Evolutionary conservation across 2,888 invertebrate species (phyloP).

Genomic region (Drosophila anomalata): DNA sequence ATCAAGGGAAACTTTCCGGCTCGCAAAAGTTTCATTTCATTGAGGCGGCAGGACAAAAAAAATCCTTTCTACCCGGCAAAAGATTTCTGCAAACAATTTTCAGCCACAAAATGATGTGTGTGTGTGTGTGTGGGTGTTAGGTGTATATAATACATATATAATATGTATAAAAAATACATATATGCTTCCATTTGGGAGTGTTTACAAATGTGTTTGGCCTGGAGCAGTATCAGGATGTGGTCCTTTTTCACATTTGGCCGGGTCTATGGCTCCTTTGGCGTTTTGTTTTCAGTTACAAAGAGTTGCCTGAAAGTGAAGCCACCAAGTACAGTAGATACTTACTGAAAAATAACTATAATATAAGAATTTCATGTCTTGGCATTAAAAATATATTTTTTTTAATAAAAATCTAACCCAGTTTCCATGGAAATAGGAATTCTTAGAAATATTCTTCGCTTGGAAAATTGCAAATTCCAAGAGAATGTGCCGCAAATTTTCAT

Average conservation of each 20-base stretch:
- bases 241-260: constrained; percentile 27
- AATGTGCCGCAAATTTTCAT: background rate
- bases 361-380: too few relatives aligned
- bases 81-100: constrained; percentile 47
- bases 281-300: constrained; percentile 18
- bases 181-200: constrained; percentile 17
- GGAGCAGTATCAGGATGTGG: constrained; percentile 35
- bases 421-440: background rate
- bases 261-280: constrained; percentile 16
- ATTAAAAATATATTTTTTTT: background rate
- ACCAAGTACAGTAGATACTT: constrained; percentile 11
- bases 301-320: constrained; percentile 63
- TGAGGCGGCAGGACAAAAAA: constrained; percentile 12
- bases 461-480: background rate
- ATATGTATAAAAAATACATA: background rate
- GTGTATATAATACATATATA: constrained; percentile 1
- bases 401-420: background rate
- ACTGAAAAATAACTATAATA: background rate
- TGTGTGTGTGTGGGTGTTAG: constrained; percentile 3
- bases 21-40: constrained; percentile 36
- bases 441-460: background rate
- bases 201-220: constrained; percentile 28
- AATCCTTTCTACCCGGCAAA: constrained; percentile 27
- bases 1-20: constrained; percentile 26
- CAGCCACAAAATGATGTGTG: constrained; percentile 12